Evolutionary conservation across 2,888 invertebrate genomes (phyloP), one percentile per base, ranked within the genome.

Genomic region (Drosophila sordidula): DNA sequence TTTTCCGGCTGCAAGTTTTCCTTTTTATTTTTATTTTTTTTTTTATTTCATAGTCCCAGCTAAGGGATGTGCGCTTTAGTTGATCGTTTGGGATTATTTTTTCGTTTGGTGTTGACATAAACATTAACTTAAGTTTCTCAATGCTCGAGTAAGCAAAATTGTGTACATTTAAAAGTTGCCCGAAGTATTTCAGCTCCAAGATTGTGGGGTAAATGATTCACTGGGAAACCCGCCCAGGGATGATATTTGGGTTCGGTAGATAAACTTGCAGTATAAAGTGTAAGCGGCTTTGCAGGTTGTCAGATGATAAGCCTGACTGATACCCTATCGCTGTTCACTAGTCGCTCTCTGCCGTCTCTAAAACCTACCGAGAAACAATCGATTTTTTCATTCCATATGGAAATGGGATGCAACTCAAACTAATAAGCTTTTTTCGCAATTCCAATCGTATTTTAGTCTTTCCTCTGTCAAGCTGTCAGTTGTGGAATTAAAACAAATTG

Each of bases 21-120:
- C 25, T 46, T 62, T 39, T 46, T 39, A 11, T 36, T 38, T 18
- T 45, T 46, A 18, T 18, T 18, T 18, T 1, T 18, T 18, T 18
- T 18, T 18, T n/a, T n/a, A n/a, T n/a, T 39, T 11, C 38, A 42
- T 38, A 44, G 55, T 57, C 54, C 57, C 63, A 39, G 63, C 0
- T 18, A 38, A 51, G 63, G 63, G 69, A 68, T 68, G 54, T 49
- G 46, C 51, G 66, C 61, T 63, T 63, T 55, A 62, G 76, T 66
- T 66, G 71, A 75, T 67, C 72, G 75, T 59, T 72, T 55, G 66
- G 72, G 63, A 67, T 77, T 49, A 39, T 18, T 14, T 14, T 36
- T 38, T 49, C 55, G 38, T 46, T 41, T 47, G 66, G 58, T 76
- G 72, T 55, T 47, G 62, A 74, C 70, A 74, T 70, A 65, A 65